Conservation (phyloP, 2,888 invertebrate species). For the Xylota sylvarum region DNA sequence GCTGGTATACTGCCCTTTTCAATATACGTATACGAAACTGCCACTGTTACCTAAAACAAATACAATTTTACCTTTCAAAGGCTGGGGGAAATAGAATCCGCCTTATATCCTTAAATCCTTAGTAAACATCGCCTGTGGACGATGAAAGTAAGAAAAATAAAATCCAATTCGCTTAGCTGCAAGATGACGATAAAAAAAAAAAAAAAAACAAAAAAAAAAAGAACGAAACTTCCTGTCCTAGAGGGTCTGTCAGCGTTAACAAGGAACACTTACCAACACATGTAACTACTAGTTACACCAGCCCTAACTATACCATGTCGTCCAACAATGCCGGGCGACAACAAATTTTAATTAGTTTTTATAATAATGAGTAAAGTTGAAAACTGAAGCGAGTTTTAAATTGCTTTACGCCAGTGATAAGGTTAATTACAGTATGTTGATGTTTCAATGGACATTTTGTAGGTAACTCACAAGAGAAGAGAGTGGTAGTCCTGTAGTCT, state of each 20-base stretch:
- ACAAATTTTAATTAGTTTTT: constrained; percentile 67
- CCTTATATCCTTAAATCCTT: constrained; percentile 2
- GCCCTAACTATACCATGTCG: not conserved
- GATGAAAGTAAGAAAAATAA: not conserved
- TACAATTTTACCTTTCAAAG: not conserved
- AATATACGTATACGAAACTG: not conserved
- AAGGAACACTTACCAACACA: too few species aligned
- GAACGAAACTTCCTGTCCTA: not conserved
- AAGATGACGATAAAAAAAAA: not conserved
- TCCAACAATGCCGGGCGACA: constrained; percentile 40
- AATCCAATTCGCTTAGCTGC: not conserved
- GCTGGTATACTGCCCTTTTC: constrained; percentile 14
- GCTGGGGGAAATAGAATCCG: not conserved
- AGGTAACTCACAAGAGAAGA: not conserved
- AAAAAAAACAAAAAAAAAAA: too few species aligned
- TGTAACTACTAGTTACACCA: not conserved
- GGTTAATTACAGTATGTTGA: constrained; percentile 65
- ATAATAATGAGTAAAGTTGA: constrained; percentile 61
- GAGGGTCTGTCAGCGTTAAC: too few species aligned
- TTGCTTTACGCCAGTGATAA: constrained; percentile 49
- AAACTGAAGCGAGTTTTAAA: constrained; percentile 43
- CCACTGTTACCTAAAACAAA: not conserved
- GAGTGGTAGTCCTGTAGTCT: too few species aligned
- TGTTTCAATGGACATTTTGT: constrained; percentile 25
- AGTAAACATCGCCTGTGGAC: not conserved